A percentile compares a stretch with the other conserved stretches of the same genome.
Evolutionary conservation across 1,140 invertebrate genomes (phyloP).

Genomic region (Drosophila tristis): DNA sequence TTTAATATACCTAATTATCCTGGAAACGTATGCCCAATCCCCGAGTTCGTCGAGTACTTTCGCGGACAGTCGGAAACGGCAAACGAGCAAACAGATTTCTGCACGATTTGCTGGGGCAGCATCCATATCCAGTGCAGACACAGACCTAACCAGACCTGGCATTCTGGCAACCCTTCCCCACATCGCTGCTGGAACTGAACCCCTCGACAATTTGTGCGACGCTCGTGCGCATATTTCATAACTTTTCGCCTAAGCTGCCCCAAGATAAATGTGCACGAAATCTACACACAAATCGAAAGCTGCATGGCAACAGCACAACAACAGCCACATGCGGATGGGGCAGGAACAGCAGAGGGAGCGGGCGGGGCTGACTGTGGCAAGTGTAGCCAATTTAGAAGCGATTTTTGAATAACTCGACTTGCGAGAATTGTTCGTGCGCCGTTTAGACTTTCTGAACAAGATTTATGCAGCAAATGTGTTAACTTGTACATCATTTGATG

Average conservation of each 20-base stretch:
- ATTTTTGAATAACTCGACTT: constrained; percentile 83
- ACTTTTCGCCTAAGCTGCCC: constrained; percentile 81
- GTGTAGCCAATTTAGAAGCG: constrained; percentile 81
- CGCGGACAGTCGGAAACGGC: constrained; percentile 27
- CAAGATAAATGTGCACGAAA: constrained; percentile 79
- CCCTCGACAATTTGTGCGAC: constrained; percentile 70
- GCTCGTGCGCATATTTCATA: constrained; percentile 82
- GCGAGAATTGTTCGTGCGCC: constrained; percentile 62
- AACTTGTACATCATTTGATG: constrained; percentile 84
- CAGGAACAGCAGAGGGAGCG: constrained; percentile 17
- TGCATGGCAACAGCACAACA: constrained; percentile 60
- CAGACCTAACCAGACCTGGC: background rate
- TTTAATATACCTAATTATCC: constrained; percentile 29
- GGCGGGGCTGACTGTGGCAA: constrained; percentile 9
- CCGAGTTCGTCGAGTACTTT: constrained; percentile 43
- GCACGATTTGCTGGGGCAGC: constrained; percentile 13
- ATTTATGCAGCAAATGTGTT: constrained; percentile 83
- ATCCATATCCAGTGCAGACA: constrained; percentile 4
- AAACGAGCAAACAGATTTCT: constrained; percentile 20
- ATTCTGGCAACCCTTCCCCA: too few species aligned
- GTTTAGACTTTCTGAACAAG: constrained; percentile 73
- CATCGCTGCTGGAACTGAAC: background rate
- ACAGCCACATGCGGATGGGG: constrained; percentile 30
- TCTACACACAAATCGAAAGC: constrained; percentile 81
- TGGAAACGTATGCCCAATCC: background rate